A percentile compares a stretch with the other conserved stretches of the same genome.
These are phyloP conservation scores for Lagocephalus sceleratus DNA, from an alignment of 2,797 vertebrate species.

Conservation along the genomic window DNA sequence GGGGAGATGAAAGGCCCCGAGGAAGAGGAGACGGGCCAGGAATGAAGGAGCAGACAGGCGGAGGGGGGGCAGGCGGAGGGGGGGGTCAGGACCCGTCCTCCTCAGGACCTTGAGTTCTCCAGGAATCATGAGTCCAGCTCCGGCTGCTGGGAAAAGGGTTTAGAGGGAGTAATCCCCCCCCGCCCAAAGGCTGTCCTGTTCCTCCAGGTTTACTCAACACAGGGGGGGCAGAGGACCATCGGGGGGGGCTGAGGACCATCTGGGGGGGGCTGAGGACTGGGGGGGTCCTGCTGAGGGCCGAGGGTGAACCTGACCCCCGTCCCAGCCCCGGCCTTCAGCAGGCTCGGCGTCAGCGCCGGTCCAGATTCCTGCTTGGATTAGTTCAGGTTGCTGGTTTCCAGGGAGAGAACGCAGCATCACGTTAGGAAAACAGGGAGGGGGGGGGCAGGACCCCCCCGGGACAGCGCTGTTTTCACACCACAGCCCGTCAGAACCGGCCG, in stretches of 20 bases:
- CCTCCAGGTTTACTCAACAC: no score
- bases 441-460: no score
- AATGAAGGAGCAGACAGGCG: slow-evolving; percentile 47
- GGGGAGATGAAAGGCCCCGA: slow-evolving; percentile 26
- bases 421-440: slow-evolving; percentile 39
- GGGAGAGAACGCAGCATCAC: slow-evolving; percentile 27
- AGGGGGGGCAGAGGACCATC: slow-evolving; percentile 19
- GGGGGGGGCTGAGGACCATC: neutral
- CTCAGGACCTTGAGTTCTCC: slow-evolving; percentile 62
- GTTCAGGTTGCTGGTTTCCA: slow-evolving; percentile 59
- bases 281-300: no score
- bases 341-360: slow-evolving; percentile 29
- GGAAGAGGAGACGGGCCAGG: slow-evolving; percentile 13
- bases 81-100: no score
- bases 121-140: no score
- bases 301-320: no score
- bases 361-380: slow-evolving; percentile 69
- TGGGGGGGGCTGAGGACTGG: no score
- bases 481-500: slow-evolving; percentile 7
- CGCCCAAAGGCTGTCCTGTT: slow-evolving; percentile 41
- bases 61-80: neutral
- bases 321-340: no score
- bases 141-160: neutral
- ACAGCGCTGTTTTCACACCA: no score
- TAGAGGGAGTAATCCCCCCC: slow-evolving; percentile 8